Conservation (phyloP, 2,888 invertebrate genomes). For the Acleris literana region DNA sequence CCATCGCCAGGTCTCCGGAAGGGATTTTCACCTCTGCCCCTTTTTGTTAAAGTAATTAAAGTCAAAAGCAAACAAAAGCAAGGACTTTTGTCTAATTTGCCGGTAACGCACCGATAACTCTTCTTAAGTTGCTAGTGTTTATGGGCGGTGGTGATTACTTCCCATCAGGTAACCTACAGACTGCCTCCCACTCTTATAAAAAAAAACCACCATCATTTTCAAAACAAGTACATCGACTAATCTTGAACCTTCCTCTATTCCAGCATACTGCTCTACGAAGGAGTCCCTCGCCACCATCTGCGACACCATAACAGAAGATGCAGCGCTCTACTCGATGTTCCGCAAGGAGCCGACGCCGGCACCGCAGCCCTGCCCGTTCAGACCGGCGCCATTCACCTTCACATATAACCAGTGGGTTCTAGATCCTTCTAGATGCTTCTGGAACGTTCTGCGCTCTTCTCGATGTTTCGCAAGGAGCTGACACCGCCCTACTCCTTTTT, state of each 20-base stretch:
- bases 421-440: background rate
- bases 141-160: no score
- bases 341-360: conserved; percentile 86
- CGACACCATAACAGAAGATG: conserved; percentile 88
- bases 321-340: conserved; percentile 82
- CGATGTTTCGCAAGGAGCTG: conserved; percentile 89
- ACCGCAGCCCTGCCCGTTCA: conserved; percentile 88
- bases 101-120: no score
- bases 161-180: no score
- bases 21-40: no score
- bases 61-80: no score
- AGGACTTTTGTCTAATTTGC: no score
- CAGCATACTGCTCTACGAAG: conserved; percentile 85
- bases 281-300: conserved; percentile 85
- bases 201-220: background rate
- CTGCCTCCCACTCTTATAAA: no score
- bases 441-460: conserved; percentile 73
- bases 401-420: conserved; percentile 85
- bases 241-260: conserved; percentile 35
- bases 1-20: no score
- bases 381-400: conserved; percentile 92
- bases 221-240: background rate
- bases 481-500: no score
- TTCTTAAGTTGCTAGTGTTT: no score
- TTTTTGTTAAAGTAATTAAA: no score